Evolutionary conservation across 2,888 invertebrate species (phyloP).

Genomic region (Leptinotarsa rubiginosa): DNA sequence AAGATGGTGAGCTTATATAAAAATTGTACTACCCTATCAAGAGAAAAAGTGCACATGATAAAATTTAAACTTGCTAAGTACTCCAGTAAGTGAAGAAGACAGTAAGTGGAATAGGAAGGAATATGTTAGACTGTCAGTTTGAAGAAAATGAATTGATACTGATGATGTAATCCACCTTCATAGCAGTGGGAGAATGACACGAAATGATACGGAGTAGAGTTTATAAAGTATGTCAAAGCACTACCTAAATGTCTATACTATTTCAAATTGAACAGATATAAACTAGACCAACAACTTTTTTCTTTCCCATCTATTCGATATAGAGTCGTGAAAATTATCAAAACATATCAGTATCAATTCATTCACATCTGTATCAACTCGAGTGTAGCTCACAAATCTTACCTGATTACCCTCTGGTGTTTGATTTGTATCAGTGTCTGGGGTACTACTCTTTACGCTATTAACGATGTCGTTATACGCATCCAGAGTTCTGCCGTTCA

Average conservation of each 20-base stretch:
- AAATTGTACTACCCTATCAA: no score
- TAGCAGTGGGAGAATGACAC: no score
- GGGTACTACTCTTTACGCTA: constrained; percentile 51
- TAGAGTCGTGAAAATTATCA: not conserved
- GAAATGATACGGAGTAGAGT: no score
- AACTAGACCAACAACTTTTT: no score
- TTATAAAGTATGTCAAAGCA: no score
- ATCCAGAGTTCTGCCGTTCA: constrained; percentile 72
- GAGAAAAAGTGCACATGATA: not conserved
- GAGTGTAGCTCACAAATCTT: constrained; percentile 23
- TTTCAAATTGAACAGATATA: no score
- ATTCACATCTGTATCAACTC: not conserved
- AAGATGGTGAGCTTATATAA: no score
- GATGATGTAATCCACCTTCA: not conserved
- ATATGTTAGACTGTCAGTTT: not conserved
- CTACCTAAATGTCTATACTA: no score
- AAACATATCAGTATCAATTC: not conserved
- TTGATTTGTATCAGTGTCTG: constrained; percentile 30
- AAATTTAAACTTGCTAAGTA: no score
- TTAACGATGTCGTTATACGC: constrained; percentile 72
- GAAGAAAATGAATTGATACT: not conserved
- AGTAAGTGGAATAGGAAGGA: not conserved
- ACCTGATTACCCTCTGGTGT: constrained; percentile 24
- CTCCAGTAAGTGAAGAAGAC: no score
- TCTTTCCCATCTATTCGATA: not conserved